Base-by-base conservation (phyloP, 2,113 vertebrate species). In the Macaca fascicularis region DNA sequence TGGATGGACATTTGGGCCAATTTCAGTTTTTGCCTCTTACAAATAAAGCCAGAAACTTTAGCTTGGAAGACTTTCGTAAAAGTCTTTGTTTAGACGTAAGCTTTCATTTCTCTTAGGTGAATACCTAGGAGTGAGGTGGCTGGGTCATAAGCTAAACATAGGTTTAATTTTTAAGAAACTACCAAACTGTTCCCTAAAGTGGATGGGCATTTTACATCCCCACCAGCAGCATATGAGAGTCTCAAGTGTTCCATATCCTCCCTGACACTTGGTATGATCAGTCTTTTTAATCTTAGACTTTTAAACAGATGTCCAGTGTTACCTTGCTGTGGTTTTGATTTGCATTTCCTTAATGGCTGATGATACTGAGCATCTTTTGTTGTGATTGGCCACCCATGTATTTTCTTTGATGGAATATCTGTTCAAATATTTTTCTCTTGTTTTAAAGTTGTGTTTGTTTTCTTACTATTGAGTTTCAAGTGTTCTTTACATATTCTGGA, bases 81-180 rank as follows among this genome's bases (percentile, higher is more conserved):
- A 74, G 48, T 30, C 14, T 75, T 83, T 67, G n/a, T 55, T 75
- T 6, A 86, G n/a, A 43, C 5, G 8, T 70, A 78, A 32, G 69
- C 57, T 78, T 83, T 78, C 50, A 40, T 96, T 78, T 78, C 27
- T 48, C 55, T 81, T 45, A 82, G 52, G 80, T 40, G 92, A 81
- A 55, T 92, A 83, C 48, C 32, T 83, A 19, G 13, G 19, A 75
- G 22, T 82, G 20, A 19, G 69, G 45, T 32, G 12, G 8, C 22
- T 55, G 9, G 40, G 32, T 76, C 76, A 35, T 55, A 82, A 45
- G 72, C 32, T 76, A 61, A 38, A 45, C 20, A 5, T 52, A 52
- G n/a, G 43, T 43, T 61, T 88, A 87, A 64, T 82, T 88, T 92
- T 82, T 75, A 82, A 82, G n/a, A 82, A 88, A 81, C 55, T 88